phyloP scores from a whole-genome alignment of 2,113 vertebrate genomes.

The Caloenas nicobarica region DNA sequence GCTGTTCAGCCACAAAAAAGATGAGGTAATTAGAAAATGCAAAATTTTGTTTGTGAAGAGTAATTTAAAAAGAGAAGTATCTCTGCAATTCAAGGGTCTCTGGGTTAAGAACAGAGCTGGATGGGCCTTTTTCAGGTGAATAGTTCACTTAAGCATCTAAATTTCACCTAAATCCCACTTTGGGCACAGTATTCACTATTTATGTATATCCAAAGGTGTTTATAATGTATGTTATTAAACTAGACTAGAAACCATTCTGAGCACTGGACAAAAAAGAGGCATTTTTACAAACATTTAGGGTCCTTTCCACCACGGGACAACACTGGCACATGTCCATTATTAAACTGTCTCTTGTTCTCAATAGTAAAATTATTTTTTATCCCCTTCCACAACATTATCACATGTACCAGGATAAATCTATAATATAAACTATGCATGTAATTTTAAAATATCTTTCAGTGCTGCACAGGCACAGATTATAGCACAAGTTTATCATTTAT shows the following conservation, averaged over 20 bases:
- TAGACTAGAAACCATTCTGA: background rate
- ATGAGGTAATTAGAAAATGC: background rate
- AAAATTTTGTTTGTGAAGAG: background rate
- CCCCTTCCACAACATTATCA: background rate
- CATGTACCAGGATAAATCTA: background rate
- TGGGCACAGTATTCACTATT: background rate
- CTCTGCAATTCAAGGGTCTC: background rate
- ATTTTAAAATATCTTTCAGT: background rate
- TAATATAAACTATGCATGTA: background rate
- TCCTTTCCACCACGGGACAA: background rate
- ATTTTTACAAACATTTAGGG: background rate
- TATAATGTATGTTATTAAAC: background rate
- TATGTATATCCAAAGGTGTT: background rate
- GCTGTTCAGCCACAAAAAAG: background rate
- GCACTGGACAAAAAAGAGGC: background rate
- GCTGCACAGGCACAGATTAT: background rate
- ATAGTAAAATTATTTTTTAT: background rate
- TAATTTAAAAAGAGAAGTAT: background rate
- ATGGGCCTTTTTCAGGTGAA: background rate
- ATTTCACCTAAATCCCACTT: background rate
- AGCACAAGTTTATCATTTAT: background rate
- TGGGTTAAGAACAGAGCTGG: background rate
- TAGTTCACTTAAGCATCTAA: background rate
- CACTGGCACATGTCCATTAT: background rate
- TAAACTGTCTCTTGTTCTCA: background rate